Evolutionary conservation across 2,113 vertebrate genomes (phyloP).

Genomic region (Paramormyrops kingsleyae): DNA sequence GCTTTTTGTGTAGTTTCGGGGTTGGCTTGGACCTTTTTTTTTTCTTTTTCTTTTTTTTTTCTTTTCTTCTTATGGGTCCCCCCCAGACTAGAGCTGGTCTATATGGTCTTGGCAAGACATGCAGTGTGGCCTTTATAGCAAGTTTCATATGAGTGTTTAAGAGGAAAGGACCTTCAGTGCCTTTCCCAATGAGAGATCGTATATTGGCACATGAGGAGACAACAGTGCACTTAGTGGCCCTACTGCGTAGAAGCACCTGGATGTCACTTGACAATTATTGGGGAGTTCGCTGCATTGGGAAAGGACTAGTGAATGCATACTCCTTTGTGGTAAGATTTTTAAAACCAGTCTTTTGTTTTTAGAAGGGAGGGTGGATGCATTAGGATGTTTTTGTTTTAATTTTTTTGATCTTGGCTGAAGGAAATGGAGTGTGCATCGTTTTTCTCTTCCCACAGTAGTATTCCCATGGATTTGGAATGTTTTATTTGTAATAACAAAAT

Average conservation of each 20-base stretch:
- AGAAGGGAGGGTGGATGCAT: slow-evolving; percentile 55
- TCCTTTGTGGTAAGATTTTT: slow-evolving; percentile 80
- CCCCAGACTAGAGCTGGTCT: slow-evolving; percentile 67
- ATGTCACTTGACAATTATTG: slow-evolving; percentile 99
- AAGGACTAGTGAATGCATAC: slow-evolving; percentile 89
- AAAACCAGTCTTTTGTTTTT: slow-evolving; percentile 52
- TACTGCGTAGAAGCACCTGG: slow-evolving; percentile 98
- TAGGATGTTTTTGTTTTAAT: slow-evolving; percentile 35
- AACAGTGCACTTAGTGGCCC: slow-evolving; percentile 92
- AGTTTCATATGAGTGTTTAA: slow-evolving; percentile 86
- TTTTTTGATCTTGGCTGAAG: slow-evolving; percentile 39
- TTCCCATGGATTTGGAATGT: slow-evolving; percentile 65
- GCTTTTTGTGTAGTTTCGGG: slow-evolving; percentile 54
- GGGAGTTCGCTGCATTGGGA: slow-evolving; percentile 87
- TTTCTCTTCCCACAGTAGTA: slow-evolving; percentile 78
- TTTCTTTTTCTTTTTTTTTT: slow-evolving; percentile 31
- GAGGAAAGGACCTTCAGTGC: slow-evolving; percentile 74
- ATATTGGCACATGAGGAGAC: slow-evolving; percentile 90
- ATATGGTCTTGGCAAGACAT: slow-evolving; percentile 98
- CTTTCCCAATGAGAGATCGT: slow-evolving; percentile 81
- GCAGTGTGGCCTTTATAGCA: slow-evolving; percentile 92
- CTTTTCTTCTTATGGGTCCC: slow-evolving; percentile 32
- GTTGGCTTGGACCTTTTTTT: slow-evolving; percentile 42
- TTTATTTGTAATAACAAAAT: slow-evolving; percentile 63
- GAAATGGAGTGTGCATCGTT: slow-evolving; percentile 78